These are phyloP conservation scores for Ephialtes manifestator DNA, from an alignment of 2,888 invertebrate species.

Conservation along the genomic window DNA sequence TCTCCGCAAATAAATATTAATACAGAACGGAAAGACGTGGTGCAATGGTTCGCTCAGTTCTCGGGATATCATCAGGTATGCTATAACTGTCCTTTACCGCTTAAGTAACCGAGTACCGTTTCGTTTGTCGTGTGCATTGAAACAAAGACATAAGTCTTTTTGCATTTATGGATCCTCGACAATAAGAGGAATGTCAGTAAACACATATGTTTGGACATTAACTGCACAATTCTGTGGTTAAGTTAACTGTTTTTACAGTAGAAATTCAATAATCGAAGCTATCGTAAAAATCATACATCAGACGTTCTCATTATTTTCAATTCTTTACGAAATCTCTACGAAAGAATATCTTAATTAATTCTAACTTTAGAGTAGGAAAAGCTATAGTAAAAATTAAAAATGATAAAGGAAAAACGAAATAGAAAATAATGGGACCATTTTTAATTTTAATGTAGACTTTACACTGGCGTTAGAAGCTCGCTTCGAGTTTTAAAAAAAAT, in stretches of 20 bases:
- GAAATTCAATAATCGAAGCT: neutral
- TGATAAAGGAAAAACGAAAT: no score
- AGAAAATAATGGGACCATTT: no score
- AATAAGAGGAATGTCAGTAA: neutral
- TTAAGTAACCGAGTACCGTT: conserved; percentile 26
- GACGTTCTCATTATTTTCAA: neutral
- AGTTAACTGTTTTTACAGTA: conserved; percentile 22
- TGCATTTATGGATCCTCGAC: neutral
- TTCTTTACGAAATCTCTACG: no score
- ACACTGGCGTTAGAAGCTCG: no score
- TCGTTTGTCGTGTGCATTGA: neutral
- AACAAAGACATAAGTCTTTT: conserved; percentile 10
- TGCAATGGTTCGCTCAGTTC: conserved; percentile 26
- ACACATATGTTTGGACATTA: conserved; percentile 1
- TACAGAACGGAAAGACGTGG: conserved; percentile 32
- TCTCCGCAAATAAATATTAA: conserved; percentile 67
- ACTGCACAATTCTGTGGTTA: conserved; percentile 10
- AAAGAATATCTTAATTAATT: no score
- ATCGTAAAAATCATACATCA: neutral
- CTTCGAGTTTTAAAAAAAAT: no score
- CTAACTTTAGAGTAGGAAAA: no score
- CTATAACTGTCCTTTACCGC: neutral
- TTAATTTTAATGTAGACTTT: no score
- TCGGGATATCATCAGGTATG: conserved; percentile 13
- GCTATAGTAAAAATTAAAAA: no score